Base-by-base conservation (phyloP, 2,113 vertebrate genomes). In the Uria lomvia region DNA sequence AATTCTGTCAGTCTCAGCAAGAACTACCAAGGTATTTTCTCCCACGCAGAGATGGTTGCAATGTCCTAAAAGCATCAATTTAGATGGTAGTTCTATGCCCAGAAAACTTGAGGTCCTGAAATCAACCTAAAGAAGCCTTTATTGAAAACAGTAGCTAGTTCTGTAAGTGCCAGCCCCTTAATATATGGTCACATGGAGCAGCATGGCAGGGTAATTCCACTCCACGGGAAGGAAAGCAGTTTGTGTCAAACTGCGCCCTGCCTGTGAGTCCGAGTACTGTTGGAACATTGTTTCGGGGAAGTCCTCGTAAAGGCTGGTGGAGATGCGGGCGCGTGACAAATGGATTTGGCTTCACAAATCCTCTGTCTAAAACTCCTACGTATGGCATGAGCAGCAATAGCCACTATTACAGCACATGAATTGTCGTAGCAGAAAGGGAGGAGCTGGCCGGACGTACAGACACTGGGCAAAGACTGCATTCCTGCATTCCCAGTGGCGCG, bases 361-460 rank as follows among this genome's bases (percentile, higher is more conserved):
- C 40, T 29, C 38, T 74, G 83, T 58, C 85, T 90, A 58, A 12
- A 95, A 5, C 59, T 32, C 21, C 80, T 42, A 5, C 1, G 0
- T 8, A 1, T 4, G 49, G 86, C 34, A 11, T 0, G 27, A 89
- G 60, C 49, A 20, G 80, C 2, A 0, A 9, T 3, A 27, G 83
- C 30, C 15, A 1, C 73, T 47, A 0, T 6, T 42, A 32, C 9
- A 62, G 49, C 58, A 7, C 27, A 20, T 15, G 73, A 62, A n/a
- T 7, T 88, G 79, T 62, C 5, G 0, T 7, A 53, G 86, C 75
- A 78, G 82, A 18, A 20, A 56, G 45, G 81, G 81, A 76, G 94
- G 81, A 62, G 71, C 66, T 87, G 96, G 91, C 84, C 40, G 77
- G 72, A 80, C 19, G 5, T 8, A 4, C 47, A 38, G 86, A 45